Conservation (phyloP, 2,797 vertebrate genomes). For the Hipposideros larvatus region DNA sequence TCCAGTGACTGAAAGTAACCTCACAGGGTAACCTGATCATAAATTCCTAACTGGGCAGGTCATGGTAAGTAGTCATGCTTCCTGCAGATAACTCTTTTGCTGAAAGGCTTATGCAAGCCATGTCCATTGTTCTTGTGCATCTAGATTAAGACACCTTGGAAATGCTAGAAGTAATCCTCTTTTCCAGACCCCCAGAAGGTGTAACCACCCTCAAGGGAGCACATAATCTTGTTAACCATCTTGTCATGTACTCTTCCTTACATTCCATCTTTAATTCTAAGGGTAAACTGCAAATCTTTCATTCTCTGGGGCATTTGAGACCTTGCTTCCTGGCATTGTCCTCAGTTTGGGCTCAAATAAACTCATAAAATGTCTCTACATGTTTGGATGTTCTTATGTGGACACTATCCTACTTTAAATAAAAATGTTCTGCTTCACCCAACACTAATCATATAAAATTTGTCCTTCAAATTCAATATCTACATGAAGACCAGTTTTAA, state of each 20-base stretch:
- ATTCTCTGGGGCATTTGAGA: background rate
- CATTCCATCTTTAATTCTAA: too few species aligned
- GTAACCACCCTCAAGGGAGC: too few species aligned
- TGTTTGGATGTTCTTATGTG: background rate
- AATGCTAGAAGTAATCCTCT: background rate
- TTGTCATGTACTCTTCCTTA: too few species aligned
- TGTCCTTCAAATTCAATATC: background rate
- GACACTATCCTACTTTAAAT: background rate
- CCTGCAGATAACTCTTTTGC: background rate
- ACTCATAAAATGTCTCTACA: background rate
- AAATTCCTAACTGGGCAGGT: background rate
- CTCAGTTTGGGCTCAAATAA: background rate
- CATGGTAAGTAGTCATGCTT: background rate
- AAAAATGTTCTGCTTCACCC: background rate
- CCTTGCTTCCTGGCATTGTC: background rate
- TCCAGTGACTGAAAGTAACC: background rate
- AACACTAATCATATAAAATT: background rate
- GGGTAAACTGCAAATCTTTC: too few species aligned
- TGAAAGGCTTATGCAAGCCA: background rate
- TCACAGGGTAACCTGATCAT: background rate
- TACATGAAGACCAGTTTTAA: background rate
- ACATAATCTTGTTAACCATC: too few species aligned
- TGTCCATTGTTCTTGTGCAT: background rate
- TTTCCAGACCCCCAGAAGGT: background rate
- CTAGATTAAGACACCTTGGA: background rate